Percentiles rank a stretch among this genome's conserved stretches.
phyloP scores from a whole-genome alignment of 1,140 invertebrate genomes.

The Aphelenchoides fujianensis region DNA sequence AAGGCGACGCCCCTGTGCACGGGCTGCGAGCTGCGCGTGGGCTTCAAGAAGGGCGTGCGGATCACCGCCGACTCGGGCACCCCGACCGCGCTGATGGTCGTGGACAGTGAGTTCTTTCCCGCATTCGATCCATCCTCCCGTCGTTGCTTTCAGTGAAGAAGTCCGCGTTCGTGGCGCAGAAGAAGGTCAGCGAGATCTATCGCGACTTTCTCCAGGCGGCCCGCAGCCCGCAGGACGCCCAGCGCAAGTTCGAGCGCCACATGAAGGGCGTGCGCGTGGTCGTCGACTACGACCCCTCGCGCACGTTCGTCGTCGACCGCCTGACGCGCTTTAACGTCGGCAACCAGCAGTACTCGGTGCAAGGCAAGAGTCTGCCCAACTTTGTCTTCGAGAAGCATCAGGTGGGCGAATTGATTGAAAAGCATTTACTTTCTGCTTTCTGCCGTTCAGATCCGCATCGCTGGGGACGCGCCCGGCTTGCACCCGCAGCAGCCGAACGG shows the following conservation, averaged over 20 bases:
- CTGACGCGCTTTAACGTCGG: not conserved
- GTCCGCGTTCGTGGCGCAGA: not conserved
- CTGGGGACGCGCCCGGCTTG: too few relatives aligned
- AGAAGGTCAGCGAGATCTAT: constrained; percentile 9
- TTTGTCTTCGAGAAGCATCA: too few relatives aligned
- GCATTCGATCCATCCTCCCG: too few relatives aligned
- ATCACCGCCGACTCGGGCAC: constrained; percentile 14
- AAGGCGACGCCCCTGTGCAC: not conserved
- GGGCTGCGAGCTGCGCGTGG: constrained; percentile 24
- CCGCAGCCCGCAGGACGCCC: not conserved
- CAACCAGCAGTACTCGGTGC: not conserved
- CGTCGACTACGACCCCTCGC: not conserved
- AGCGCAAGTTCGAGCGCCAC: constrained; percentile 3
- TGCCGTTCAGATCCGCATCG: too few relatives aligned
- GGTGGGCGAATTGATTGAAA: too few relatives aligned
- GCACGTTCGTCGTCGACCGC: not conserved
- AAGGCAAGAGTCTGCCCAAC: not conserved
- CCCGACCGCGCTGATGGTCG: constrained; percentile 16
- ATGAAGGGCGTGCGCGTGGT: constrained; percentile 5
- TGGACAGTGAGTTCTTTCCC: too few relatives aligned
- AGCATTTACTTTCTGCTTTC: too few relatives aligned
- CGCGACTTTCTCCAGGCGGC: not conserved
- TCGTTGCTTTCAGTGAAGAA: too few relatives aligned
- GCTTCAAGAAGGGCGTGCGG: constrained; percentile 24
- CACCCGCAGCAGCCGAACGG: not conserved